A percentile compares a stretch with the other conserved stretches of the same genome.
These are phyloP conservation scores for Deilephila porcellus DNA, from an alignment of 2,888 invertebrate species.

Conservation along the genomic window DNA sequence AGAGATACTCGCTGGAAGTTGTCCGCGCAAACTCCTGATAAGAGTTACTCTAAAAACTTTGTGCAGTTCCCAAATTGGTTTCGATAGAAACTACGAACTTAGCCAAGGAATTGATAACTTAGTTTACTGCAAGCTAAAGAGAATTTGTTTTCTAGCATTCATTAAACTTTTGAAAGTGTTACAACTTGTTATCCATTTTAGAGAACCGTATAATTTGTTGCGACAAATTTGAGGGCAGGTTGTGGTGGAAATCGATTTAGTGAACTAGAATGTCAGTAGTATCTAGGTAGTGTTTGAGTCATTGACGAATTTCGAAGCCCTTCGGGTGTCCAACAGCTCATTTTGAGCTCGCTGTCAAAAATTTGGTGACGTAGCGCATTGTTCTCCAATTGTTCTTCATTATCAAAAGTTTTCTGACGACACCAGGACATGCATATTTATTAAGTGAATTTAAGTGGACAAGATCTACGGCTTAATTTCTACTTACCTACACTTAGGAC, in stretches of 20 bases:
- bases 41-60: slow-evolving; percentile 52
- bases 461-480: no score
- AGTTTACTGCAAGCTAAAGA: slow-evolving; percentile 50
- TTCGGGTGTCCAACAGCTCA: no score
- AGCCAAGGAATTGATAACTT: slow-evolving; percentile 56
- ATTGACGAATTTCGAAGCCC: neutral
- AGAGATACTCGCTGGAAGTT: slow-evolving; percentile 14
- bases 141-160: slow-evolving; percentile 51
- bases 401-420: no score
- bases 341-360: no score
- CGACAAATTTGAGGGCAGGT: neutral
- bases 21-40: slow-evolving; percentile 30
- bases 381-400: no score
- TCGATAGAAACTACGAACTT: slow-evolving; percentile 62
- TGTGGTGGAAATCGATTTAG: neutral
- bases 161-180: slow-evolving; percentile 46
- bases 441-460: no score
- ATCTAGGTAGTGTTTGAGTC: neutral
- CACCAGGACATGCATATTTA: no score
- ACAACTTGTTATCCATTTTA: slow-evolving; percentile 20
- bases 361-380: no score
- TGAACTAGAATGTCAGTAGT: neutral
- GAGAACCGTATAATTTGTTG: neutral
- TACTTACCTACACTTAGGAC: no score
- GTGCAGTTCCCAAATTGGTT: slow-evolving; percentile 67